Evolutionary conservation across 2,888 invertebrate genomes (phyloP).

Genomic region (Hecatera dysodea): DNA sequence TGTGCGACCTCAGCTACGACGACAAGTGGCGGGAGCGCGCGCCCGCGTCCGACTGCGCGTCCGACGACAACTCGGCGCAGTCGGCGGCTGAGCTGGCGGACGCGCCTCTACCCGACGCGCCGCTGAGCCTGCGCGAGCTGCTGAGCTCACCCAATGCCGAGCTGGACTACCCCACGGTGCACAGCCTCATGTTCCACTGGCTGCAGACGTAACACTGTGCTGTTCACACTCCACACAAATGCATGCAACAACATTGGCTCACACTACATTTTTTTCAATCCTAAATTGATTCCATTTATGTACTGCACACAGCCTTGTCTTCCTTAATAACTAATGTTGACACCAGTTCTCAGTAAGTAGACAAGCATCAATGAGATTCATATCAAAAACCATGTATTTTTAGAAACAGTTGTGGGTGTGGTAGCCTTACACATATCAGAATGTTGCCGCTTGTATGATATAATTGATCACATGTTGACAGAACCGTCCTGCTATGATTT

Average conservation of each 20-base stretch:
- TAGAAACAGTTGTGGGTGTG: slow-evolving; percentile 64
- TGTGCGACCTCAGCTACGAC: slow-evolving; percentile 84
- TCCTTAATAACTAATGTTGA: not conserved
- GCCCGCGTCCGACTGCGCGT: slow-evolving; percentile 82
- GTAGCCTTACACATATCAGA: slow-evolving; percentile 82
- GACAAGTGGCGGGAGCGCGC: slow-evolving; percentile 83
- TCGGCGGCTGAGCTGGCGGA: slow-evolving; percentile 80
- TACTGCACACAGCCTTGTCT: slow-evolving; percentile 22
- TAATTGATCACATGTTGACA: slow-evolving; percentile 73
- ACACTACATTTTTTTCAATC: slow-evolving; percentile 62
- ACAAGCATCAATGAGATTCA: slow-evolving; percentile 25
- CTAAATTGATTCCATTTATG: slow-evolving; percentile 39
- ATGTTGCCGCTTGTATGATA: slow-evolving; percentile 75
- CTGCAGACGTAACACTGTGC: slow-evolving; percentile 86
- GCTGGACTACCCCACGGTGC: slow-evolving; percentile 87
- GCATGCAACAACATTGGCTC: slow-evolving; percentile 67
- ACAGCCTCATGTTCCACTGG: slow-evolving; percentile 90
- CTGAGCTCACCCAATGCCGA: slow-evolving; percentile 86
- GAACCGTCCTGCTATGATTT: slow-evolving; percentile 87
- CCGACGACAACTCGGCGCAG: slow-evolving; percentile 87
- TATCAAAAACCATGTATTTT: slow-evolving; percentile 47
- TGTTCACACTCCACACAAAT: slow-evolving; percentile 48
- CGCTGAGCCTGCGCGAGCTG: slow-evolving; percentile 82
- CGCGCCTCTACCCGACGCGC: slow-evolving; percentile 72
- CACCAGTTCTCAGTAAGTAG: slow-evolving; percentile 9